Percentiles rank a stretch among this genome's conserved stretches.
These are phyloP conservation scores for Falco biarmicus DNA, from an alignment of 2,797 vertebrate species.

Conservation along the genomic window DNA sequence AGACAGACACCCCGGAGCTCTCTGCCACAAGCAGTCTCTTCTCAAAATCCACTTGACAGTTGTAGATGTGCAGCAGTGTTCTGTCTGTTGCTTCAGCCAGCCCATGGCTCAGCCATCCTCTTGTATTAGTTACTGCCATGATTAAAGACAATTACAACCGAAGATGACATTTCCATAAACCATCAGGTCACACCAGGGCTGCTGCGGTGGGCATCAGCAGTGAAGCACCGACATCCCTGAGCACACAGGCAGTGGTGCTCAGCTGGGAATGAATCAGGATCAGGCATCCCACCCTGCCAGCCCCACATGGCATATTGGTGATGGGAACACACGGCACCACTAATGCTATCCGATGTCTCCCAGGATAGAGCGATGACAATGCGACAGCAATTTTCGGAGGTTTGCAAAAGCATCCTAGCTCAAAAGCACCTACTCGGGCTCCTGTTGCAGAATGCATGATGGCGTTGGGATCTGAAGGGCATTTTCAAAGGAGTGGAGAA, in stretches of 20 bases:
- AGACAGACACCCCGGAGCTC: background rate
- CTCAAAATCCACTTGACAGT: background rate
- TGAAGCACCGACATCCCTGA: background rate
- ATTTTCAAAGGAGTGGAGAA: conserved; percentile 24
- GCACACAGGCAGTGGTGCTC: background rate
- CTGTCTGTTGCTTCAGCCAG: background rate
- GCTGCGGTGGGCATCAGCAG: background rate
- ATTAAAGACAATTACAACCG: rapidly evolving
- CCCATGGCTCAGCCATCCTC: background rate
- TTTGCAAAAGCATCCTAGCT: conserved; percentile 39
- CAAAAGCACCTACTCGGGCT: background rate
- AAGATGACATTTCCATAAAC: background rate
- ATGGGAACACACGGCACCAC: background rate
- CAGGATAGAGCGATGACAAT: background rate
- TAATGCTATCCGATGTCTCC: background rate
- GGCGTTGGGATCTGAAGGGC: background rate
- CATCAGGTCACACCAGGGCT: background rate
- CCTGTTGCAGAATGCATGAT: background rate
- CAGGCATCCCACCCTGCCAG: background rate
- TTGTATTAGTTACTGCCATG: rapidly evolving
- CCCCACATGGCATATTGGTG: rapidly evolving
- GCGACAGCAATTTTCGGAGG: background rate
- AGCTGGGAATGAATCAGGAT: background rate
- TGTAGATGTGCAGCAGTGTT: background rate
- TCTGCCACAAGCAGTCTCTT: background rate